Evolutionary conservation across 2,797 vertebrate genomes (phyloP).

Genomic region (Amniataba percoides): DNA sequence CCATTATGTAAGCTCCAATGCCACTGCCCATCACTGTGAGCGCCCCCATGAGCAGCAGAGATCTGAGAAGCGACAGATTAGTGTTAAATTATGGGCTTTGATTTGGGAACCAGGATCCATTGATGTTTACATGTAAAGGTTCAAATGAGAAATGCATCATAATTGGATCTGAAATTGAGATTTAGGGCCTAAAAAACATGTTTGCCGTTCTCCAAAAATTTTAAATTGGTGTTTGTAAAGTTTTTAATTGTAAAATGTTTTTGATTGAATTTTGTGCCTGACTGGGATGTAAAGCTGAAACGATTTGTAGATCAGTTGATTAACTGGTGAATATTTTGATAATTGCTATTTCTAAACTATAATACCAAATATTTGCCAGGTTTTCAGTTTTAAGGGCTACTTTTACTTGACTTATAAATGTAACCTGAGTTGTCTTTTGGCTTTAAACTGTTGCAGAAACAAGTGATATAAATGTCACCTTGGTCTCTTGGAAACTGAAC

Average conservation of each 20-base stretch:
- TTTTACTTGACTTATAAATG: background rate
- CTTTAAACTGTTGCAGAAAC: background rate
- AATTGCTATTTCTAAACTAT: background rate
- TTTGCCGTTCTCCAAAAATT: background rate
- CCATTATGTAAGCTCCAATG: conserved; percentile 85
- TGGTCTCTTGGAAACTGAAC: background rate
- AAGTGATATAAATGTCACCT: background rate
- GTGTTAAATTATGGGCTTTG: background rate
- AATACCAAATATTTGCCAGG: background rate
- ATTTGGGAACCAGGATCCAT: background rate
- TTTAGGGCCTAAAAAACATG: background rate
- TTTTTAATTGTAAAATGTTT: no score
- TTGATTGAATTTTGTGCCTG: background rate
- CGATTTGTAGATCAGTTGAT: background rate
- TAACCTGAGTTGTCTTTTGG: background rate
- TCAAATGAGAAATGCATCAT: background rate
- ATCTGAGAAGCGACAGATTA: conserved; percentile 70
- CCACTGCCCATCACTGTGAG: conserved; percentile 81
- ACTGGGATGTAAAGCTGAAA: background rate
- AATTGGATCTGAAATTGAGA: no score
- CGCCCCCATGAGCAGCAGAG: conserved; percentile 81
- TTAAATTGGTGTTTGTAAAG: background rate
- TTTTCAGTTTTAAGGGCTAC: background rate
- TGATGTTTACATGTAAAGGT: background rate
- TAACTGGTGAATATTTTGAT: background rate